Conservation (phyloP, 2,888 invertebrate genomes). For the Lucinisca nassula region DNA sequence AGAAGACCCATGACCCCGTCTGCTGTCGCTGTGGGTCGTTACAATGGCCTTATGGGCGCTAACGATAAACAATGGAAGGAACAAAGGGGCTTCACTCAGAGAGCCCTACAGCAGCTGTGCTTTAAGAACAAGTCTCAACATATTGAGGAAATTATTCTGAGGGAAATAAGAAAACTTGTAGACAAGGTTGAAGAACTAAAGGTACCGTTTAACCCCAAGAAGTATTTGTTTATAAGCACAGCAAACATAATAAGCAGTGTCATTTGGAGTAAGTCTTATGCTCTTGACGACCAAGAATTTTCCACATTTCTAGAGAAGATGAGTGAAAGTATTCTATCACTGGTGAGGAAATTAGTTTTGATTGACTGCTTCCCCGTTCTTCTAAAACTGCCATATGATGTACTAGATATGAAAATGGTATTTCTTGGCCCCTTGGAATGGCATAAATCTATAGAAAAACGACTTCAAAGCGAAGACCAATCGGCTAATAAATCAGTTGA, state of each 20-base stretch:
- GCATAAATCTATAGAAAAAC: background rate
- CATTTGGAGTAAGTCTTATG: background rate
- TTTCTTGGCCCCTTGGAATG: background rate
- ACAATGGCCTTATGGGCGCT: slow-evolving; percentile 18
- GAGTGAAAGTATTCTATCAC: too few species aligned
- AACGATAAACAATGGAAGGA: slow-evolving; percentile 54
- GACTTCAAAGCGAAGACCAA: background rate
- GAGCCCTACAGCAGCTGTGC: slow-evolving; percentile 37
- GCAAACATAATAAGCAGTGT: background rate
- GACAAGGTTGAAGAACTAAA: background rate
- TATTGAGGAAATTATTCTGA: slow-evolving; percentile 23
- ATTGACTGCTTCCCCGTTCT: background rate
- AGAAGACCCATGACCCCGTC: slow-evolving; percentile 16
- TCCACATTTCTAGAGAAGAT: background rate
- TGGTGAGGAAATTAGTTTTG: background rate
- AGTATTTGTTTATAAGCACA: background rate
- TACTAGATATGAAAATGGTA: background rate
- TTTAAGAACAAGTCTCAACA: slow-evolving; percentile 29
- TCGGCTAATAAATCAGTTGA: background rate
- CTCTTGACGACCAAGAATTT: background rate
- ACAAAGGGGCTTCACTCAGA: slow-evolving; percentile 23
- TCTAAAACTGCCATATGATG: background rate
- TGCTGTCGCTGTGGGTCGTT: background rate
- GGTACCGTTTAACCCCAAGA: background rate
- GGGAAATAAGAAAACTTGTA: background rate